Base-by-base conservation (phyloP, 2,113 vertebrate species). In the Larimichthys polyactis region DNA sequence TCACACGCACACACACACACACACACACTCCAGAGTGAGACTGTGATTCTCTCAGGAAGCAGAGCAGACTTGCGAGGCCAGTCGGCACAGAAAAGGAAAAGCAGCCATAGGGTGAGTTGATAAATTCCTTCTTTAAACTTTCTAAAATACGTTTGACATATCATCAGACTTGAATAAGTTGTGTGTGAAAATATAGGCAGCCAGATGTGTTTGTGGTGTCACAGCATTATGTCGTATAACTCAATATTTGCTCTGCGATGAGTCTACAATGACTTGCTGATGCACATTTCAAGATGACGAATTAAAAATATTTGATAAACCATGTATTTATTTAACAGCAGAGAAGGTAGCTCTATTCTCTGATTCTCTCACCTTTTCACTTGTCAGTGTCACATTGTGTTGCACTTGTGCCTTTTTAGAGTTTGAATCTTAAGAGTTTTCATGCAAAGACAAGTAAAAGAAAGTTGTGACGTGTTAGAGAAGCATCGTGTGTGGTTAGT, bases 61-160 rank as follows among this genome's bases (percentile, higher is more conserved):
- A 78, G 66, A 74, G 65, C 82, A 64, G 58, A 82, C 64, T 6
- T 70, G 82, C 60, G 1, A 55, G 0, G 70, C 70, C 64, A 12
- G 78, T 52, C 20, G 20, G 71, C 76, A 76, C 70, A 73, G 68
- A 76, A 4, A 43, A 67, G 12, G 62, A 74, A 68, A 58, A 75
- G 76, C 83, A 77, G 63, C 73, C n/a, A 29, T 19, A 80, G 62
- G 90, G 93, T 92, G 68, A 94, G 91, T 73, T 78, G n/a, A 82
- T 29, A 22, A 64, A 67, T 77, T 74, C 16, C 15, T 51, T 36
- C 44, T 85, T 76, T 7, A 52, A 44, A 51, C 6, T 40, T n/a
- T n/a, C 29, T 24, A 20, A 16, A 24, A 46, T 19, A 43, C 15
- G 46, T 49, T 22, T 15, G 52, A 72, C 40, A 17, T 58, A 29